These are phyloP conservation scores for Pentalonia nigronervosa DNA, from an alignment of 1,140 invertebrate species.

Conservation along the genomic window DNA sequence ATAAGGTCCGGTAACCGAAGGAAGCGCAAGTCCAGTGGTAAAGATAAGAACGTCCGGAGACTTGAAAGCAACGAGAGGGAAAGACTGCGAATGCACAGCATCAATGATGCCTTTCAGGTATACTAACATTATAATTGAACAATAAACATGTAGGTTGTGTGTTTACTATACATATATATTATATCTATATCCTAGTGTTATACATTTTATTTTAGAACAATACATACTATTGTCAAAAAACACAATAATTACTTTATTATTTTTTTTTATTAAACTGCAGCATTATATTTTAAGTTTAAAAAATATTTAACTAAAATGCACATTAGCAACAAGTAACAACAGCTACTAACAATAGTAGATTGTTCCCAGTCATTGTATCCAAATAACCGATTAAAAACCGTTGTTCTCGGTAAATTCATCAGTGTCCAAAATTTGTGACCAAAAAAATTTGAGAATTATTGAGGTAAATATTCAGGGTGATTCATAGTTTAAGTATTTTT, in stretches of 20 bases:
- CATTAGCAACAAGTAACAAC: too few relatives aligned
- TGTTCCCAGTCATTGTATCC: too few relatives aligned
- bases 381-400: too few relatives aligned
- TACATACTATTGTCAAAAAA: neutral
- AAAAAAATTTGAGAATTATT: too few relatives aligned
- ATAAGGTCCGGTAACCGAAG: slow-evolving; percentile 65
- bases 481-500: too few relatives aligned
- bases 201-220: neutral
- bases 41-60: slow-evolving; percentile 83
- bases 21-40: slow-evolving; percentile 71
- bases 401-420: too few relatives aligned
- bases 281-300: too few relatives aligned
- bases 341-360: too few relatives aligned
- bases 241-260: neutral
- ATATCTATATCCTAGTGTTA: neutral
- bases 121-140: neutral
- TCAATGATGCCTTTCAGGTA: slow-evolving; percentile 92
- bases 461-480: too few relatives aligned
- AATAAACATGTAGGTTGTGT: neutral
- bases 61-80: slow-evolving; percentile 92
- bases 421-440: too few relatives aligned
- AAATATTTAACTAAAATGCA: too few relatives aligned
- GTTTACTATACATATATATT: too few relatives aligned
- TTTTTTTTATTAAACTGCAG: neutral
- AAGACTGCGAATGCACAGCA: slow-evolving; percentile 89